Evolutionary conservation across 2,888 invertebrate genomes (phyloP).

Genomic region (Glomeris marginata): DNA sequence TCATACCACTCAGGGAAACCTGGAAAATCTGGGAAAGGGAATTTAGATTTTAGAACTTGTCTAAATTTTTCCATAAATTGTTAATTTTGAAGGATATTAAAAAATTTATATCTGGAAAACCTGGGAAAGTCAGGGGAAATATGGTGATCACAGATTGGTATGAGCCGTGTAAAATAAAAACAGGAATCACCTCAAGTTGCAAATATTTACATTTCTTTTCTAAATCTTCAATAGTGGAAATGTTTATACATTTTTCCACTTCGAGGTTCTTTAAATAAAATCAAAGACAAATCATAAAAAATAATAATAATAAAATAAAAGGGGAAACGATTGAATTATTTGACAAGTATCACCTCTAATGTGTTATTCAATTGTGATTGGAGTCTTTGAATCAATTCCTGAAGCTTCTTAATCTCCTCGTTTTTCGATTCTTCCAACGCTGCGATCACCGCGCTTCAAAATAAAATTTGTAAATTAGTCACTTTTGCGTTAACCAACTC

Average conservation of each 20-base stretch:
- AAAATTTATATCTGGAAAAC: too few species aligned
- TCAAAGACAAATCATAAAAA: not conserved
- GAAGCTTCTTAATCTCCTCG: conserved; percentile 27
- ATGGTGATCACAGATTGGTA: too few species aligned
- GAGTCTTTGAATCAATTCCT: conserved; percentile 25
- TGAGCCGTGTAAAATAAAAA: too few species aligned
- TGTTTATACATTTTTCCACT: not conserved
- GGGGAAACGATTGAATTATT: too few species aligned
- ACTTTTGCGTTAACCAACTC: too few species aligned
- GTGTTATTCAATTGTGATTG: conserved; percentile 25
- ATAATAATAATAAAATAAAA: not conserved
- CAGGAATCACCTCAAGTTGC: not conserved
- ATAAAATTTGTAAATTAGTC: too few species aligned
- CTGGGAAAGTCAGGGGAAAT: too few species aligned
- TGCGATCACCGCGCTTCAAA: conserved; percentile 17
- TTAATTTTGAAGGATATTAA: too few species aligned
- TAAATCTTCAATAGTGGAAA: conserved; percentile 7
- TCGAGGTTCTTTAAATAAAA: not conserved
- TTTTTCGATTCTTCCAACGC: conserved; percentile 24
- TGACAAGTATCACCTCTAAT: conserved; percentile 14
- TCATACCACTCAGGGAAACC: too few species aligned
- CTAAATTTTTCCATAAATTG: too few species aligned
- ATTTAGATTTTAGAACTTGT: too few species aligned
- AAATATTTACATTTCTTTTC: conserved; percentile 1
- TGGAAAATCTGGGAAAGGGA: too few species aligned